Percentiles rank a stretch among this genome's conserved stretches.
Evolutionary conservation across 2,888 invertebrate genomes (phyloP).

Genomic region (Hetaerina titia): DNA sequence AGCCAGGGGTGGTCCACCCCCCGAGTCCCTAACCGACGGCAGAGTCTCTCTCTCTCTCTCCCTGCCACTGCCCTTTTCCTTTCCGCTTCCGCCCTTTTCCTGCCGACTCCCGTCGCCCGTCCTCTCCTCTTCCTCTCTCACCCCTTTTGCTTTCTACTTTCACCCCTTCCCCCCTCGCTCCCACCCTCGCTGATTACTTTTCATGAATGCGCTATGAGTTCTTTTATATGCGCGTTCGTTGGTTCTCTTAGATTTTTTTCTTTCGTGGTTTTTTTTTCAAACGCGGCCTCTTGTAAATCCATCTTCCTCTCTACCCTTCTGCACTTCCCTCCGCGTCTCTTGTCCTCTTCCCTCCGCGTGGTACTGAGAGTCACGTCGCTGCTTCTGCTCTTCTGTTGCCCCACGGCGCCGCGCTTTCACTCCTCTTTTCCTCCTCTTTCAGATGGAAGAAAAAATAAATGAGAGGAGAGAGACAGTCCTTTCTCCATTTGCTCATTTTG

Average conservation of each 20-base stretch:
- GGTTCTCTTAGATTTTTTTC: background rate
- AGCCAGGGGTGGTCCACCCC: background rate
- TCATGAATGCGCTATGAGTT: slow-evolving; percentile 63
- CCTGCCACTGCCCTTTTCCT: background rate
- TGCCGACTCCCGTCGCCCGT: background rate
- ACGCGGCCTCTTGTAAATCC: slow-evolving; percentile 2
- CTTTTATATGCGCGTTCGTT: background rate
- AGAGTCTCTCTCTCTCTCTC: background rate
- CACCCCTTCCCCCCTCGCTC: background rate
- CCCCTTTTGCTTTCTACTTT: background rate
- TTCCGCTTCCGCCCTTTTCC: background rate
- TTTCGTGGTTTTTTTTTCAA: background rate
- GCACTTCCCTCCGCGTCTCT: no score
- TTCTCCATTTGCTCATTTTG: background rate
- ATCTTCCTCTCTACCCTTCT: background rate
- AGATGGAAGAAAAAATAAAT: background rate
- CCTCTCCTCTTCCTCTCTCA: background rate
- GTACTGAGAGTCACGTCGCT: background rate
- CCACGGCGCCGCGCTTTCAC: background rate
- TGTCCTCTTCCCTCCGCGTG: background rate
- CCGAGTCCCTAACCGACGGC: background rate
- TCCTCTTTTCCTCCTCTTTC: background rate
- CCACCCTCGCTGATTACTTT: slow-evolving; percentile 53
- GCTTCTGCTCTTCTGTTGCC: background rate
- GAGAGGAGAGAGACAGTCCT: background rate